Percentiles rank a stretch among this genome's conserved stretches.
Evolutionary conservation across 2,113 vertebrate genomes (phyloP).

Genomic region (Istiophorus platypterus): DNA sequence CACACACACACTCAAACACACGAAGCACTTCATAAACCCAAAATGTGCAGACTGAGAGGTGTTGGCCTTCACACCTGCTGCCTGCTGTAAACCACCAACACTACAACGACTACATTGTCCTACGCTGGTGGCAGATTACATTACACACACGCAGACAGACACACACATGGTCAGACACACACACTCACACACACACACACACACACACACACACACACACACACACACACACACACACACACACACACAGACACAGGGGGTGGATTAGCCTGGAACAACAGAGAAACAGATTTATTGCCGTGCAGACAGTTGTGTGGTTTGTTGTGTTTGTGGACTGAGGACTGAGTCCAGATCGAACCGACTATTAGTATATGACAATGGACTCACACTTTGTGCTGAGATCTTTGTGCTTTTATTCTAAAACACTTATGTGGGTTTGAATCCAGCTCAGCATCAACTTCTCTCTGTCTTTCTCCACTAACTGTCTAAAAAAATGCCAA

Average conservation of each 20-base stretch:
- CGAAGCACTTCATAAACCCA: constrained; percentile 48
- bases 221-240: constrained; percentile 59
- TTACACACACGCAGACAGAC: constrained; percentile 72
- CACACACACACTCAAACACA: constrained; percentile 26
- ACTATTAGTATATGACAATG: neutral
- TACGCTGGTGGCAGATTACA: constrained; percentile 78
- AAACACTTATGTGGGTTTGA: neutral
- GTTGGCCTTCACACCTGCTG: constrained; percentile 87
- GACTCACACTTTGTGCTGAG: neutral
- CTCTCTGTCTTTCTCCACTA: no score
- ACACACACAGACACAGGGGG: constrained; percentile 25
- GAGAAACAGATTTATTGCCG: constrained; percentile 54
- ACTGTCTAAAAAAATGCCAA: no score
- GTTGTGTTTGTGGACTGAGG: constrained; percentile 30
- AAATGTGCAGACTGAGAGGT: constrained; percentile 66
- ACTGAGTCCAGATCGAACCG: neutral
- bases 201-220: constrained; percentile 75
- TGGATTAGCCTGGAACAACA: constrained; percentile 24
- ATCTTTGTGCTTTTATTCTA: neutral
- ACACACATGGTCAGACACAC: constrained; percentile 53
- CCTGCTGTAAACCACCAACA: constrained; percentile 83
- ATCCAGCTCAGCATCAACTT: no score
- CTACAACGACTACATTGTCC: constrained; percentile 85
- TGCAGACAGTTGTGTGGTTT: constrained; percentile 41
- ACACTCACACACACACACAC: constrained; percentile 62